These are phyloP conservation scores for Neodon shergylaensis DNA, from an alignment of 2,113 vertebrate species.

Conservation along the genomic window DNA sequence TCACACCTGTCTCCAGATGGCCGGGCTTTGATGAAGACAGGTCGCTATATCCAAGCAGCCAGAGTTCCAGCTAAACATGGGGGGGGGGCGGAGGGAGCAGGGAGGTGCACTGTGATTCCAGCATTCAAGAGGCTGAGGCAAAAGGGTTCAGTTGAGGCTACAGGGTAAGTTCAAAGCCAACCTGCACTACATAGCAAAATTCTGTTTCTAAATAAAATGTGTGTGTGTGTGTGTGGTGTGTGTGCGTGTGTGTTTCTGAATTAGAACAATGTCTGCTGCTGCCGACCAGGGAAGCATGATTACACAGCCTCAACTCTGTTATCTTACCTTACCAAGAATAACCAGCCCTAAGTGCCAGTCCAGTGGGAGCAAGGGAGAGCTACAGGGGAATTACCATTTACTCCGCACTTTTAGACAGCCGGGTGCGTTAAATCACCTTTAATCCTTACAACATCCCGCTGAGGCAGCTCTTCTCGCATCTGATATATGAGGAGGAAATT, in stretches of 20 bases:
- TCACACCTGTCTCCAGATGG: neutral
- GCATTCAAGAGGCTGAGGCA: neutral
- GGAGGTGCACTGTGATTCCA: neutral
- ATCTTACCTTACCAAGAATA: neutral
- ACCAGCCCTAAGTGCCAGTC: neutral
- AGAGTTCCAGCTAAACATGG: neutral
- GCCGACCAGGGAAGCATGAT: neutral
- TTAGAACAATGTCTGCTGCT: neutral
- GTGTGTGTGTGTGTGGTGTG: neutral
- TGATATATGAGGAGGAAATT: slow-evolving; percentile 6
- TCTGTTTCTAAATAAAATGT: neutral
- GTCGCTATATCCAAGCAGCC: neutral
- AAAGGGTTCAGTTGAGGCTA: neutral
- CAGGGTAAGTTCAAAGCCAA: too few relatives aligned
- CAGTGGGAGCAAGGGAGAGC: neutral
- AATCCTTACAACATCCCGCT: neutral
- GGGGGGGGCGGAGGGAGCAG: too few relatives aligned
- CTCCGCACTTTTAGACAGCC: neutral
- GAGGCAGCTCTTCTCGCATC: neutral
- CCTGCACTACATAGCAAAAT: neutral
- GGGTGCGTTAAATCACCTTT: neutral
- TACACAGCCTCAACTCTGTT: neutral
- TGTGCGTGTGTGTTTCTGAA: neutral
- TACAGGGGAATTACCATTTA: neutral
- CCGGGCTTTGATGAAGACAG: neutral